Conservation (phyloP, 2,888 invertebrate species). For the Allophyes oxyacanthae region DNA sequence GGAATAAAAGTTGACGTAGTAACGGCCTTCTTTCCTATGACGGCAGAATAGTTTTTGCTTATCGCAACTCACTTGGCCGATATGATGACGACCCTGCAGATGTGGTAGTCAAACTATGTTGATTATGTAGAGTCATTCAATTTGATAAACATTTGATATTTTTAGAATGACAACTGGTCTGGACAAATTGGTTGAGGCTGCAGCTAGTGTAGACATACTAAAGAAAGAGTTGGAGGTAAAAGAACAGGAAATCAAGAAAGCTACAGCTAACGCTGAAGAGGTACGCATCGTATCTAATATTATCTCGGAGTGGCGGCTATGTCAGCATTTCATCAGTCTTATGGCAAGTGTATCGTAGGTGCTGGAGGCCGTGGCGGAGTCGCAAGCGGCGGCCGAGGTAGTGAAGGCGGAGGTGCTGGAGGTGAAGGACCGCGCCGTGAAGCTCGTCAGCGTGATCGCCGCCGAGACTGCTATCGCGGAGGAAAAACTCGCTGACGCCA, state of each 20-base stretch:
- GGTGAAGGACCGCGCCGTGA: conserved; percentile 95
- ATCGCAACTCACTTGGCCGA: too few relatives aligned
- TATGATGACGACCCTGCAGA: too few relatives aligned
- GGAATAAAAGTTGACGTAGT: too few relatives aligned
- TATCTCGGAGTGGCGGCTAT: neutral
- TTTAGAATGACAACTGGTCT: conserved; percentile 95
- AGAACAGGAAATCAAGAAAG: conserved; percentile 94
- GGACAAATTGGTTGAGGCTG: conserved; percentile 95
- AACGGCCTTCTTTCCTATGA: too few relatives aligned
- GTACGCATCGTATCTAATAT: conserved; percentile 45
- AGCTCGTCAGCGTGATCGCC: conserved; percentile 93
- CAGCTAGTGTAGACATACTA: conserved; percentile 94
- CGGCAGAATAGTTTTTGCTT: too few relatives aligned
- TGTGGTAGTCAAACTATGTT: too few relatives aligned
- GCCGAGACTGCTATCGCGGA: conserved; percentile 95
- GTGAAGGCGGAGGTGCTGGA: conserved; percentile 94
- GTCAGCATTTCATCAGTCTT: neutral
- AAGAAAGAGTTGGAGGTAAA: conserved; percentile 94
- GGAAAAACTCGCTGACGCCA: conserved; percentile 93
- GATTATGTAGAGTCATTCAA: too few relatives aligned
- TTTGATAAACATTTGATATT: neutral
- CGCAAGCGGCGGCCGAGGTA: conserved; percentile 94
- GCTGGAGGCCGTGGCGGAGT: conserved; percentile 92
- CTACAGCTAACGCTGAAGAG: conserved; percentile 94
- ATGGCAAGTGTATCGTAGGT: conserved; percentile 77